Evolutionary conservation across 1,140 invertebrate genomes (phyloP), one percentile per base, ranked within the genome.

Genomic region (Bathynomus jamesi): DNA sequence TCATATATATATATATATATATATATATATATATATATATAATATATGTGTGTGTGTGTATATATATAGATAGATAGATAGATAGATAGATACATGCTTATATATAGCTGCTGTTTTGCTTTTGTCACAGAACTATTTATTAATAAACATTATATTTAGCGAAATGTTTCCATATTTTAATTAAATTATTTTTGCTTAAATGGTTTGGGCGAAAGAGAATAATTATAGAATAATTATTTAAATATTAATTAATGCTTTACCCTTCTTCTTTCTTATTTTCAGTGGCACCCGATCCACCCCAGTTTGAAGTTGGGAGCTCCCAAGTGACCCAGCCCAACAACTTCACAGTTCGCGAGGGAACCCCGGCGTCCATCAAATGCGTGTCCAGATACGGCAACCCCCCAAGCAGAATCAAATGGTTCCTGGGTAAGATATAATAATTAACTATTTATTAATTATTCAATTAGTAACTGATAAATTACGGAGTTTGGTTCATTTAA

Each of bases 331-430:
- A 40, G 17, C 32, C 7, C 13, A 46, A 61, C 46, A 69, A 69
- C 46, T 69, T 69, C 67, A 69, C 67, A n/a, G 67, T 69, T 4
- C 2, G 67, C 17, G 67, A 69, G 46, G 67, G 67, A n/a, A n/a
- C 21, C 2, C 32, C 67, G 10, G 17, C 67, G 3, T 30, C 67
- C 67, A 69, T 69, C 31, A 69, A 69, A n/a, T 69, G 67, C 46
- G 21, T 69, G n/a, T 28, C 67, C 3, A 21, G 67, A 40, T 69
- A 60, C 28, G 67, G 67, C 31, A 69, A 69, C 67, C 67, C 67
- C 10, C 46, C 46, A 3, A 53, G 46, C 3, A 28, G 31, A 25
- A 61, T 69, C 67, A 69, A 69, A 28, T 69, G 67, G 67, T 69
- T 69, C 27, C 31, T 69, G 28, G 67, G 27, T 61, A 69, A 29